These are phyloP conservation scores for Oscheius myriophilus DNA, from an alignment of 2,888 invertebrate genomes.

Conservation along the genomic window DNA sequence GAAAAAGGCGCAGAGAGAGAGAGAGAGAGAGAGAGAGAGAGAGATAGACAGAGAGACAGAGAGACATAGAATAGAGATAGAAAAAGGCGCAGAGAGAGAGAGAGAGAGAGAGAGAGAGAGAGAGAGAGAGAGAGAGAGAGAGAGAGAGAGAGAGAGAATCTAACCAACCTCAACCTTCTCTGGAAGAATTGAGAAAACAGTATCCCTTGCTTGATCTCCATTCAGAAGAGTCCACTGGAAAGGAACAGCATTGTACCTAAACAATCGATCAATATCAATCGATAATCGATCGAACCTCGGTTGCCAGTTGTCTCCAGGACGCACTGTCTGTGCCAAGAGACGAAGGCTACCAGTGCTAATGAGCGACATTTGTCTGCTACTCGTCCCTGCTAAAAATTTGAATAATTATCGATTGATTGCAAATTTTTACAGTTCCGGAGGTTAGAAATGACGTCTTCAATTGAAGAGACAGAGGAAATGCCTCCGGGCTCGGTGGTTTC, in stretches of 20 bases:
- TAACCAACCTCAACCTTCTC: constrained; percentile 13
- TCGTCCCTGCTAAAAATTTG: constrained; percentile 3
- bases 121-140: no score
- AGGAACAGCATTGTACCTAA: constrained; percentile 7
- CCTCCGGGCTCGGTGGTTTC: constrained; percentile 16
- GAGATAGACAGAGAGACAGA: no score
- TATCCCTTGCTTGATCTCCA: constrained; percentile 21
- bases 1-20: no score
- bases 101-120: no score
- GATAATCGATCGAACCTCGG: constrained; percentile 9
- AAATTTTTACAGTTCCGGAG: constrained; percentile 11
- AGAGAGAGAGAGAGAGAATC: neutral
- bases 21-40: no score
- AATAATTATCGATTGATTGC: constrained; percentile 1
- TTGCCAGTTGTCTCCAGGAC: constrained; percentile 31
- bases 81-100: no score
- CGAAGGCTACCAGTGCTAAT: constrained; percentile 21
- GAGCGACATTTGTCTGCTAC: constrained; percentile 22
- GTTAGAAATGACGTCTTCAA: constrained; percentile 21
- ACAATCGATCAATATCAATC: neutral
- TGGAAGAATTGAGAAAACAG: constrained; percentile 23
- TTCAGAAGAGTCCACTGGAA: constrained; percentile 25
- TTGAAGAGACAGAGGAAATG: constrained; percentile 27
- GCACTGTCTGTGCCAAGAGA: constrained; percentile 12
- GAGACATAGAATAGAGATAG: no score